These are phyloP conservation scores for Mercenaria mercenaria DNA, from an alignment of 1,140 invertebrate genomes.

Conservation along the genomic window DNA sequence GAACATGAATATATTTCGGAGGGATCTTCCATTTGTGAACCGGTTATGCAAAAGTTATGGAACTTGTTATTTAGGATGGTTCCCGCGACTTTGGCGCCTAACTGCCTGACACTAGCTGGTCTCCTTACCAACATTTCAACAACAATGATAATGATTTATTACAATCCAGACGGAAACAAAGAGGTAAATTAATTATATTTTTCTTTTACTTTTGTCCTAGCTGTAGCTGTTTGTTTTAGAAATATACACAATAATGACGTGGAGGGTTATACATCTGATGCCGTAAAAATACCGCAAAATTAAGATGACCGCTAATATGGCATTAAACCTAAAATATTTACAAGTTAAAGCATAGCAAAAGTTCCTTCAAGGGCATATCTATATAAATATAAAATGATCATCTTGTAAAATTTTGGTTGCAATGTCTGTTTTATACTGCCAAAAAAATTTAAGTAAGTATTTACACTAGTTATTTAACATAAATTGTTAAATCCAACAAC, in stretches of 20 bases:
- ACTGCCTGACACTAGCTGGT: conserved; percentile 98
- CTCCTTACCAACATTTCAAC: conserved; percentile 97
- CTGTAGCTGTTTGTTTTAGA: neutral
- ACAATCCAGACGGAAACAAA: conserved; percentile 90
- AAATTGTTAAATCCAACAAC: too few species aligned
- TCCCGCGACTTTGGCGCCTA: conserved; percentile 98
- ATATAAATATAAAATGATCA: too few species aligned
- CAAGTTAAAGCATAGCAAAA: too few species aligned
- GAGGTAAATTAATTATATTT: conserved; percentile 88
- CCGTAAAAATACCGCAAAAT: neutral
- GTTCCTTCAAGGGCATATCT: too few species aligned
- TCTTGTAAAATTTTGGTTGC: too few species aligned
- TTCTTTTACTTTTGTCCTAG: neutral
- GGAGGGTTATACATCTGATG: too few species aligned
- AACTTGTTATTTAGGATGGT: conserved; percentile 96
- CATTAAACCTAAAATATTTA: too few species aligned
- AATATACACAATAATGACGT: neutral
- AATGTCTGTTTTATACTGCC: too few species aligned
- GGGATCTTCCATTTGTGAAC: conserved; percentile 94
- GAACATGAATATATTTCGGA: conserved; percentile 97
- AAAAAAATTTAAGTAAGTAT: too few species aligned
- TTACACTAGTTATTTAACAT: too few species aligned
- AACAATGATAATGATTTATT: conserved; percentile 95
- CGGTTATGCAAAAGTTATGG: conserved; percentile 98
- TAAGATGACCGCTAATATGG: too few species aligned